A percentile compares a stretch with the other conserved stretches of the same genome.
phyloP scores from a whole-genome alignment of 2,113 vertebrate genomes.

The Marmota flaviventris region DNA sequence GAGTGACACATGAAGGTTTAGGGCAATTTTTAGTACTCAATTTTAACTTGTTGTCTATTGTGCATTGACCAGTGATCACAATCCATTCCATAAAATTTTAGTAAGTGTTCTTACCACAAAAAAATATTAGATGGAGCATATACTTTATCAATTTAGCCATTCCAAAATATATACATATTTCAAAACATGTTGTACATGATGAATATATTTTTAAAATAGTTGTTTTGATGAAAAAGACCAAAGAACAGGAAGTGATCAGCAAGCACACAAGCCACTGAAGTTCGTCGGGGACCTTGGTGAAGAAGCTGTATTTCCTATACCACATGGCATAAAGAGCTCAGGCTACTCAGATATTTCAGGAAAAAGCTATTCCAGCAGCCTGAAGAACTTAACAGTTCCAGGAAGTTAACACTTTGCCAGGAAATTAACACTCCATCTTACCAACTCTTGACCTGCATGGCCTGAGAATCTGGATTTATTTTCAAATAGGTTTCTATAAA shows the following conservation, averaged over 20 bases:
- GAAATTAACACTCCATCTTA: not conserved
- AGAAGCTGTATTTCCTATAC: not conserved
- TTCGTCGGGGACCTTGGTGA: not conserved
- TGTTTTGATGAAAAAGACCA: not conserved
- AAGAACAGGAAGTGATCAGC: not conserved
- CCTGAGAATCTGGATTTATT: not conserved
- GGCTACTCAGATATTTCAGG: not conserved
- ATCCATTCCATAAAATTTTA: not conserved
- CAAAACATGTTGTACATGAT: not conserved
- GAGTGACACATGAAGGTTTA: not conserved
- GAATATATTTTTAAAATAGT: not conserved
- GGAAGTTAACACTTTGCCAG: not conserved
- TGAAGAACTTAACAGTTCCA: not conserved
- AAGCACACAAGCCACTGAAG: not conserved
- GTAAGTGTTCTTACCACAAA: not conserved
- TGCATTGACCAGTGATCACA: not conserved
- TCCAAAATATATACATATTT: not conserved
- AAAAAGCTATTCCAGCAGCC: not conserved
- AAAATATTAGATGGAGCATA: not conserved
- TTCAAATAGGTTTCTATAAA: not conserved
- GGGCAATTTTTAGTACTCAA: not conserved
- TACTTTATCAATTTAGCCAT: not conserved
- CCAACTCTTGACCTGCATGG: not conserved
- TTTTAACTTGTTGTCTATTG: not conserved
- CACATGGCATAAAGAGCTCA: not conserved